These are phyloP conservation scores for Gastracanthus pulcherrimus DNA, from an alignment of 2,888 invertebrate genomes.

Conservation along the genomic window DNA sequence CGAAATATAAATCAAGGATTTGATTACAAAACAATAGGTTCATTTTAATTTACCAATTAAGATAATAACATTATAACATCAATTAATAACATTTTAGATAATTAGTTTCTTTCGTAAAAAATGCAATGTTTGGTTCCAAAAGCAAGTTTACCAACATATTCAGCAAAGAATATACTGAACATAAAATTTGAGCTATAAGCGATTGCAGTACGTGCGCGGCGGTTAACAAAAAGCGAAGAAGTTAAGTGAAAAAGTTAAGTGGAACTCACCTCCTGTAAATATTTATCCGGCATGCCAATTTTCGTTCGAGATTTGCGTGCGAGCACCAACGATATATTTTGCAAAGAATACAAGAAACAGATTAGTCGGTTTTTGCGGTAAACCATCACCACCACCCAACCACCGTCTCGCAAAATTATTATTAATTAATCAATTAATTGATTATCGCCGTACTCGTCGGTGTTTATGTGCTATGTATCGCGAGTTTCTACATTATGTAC, in stretches of 20 bases:
- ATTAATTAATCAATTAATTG: conserved; percentile 24
- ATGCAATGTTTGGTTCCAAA: neutral
- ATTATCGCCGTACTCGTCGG: neutral
- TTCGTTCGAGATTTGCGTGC: conserved; percentile 74
- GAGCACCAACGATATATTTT: conserved; percentile 75
- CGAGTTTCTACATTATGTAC: conserved; percentile 10
- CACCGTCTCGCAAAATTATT: conserved; percentile 62
- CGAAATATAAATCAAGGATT: conserved; percentile 11
- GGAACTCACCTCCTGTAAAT: conserved; percentile 77
- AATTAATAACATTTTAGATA: neutral
- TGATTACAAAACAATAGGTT: conserved; percentile 2
- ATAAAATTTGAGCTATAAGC: conserved; percentile 34
- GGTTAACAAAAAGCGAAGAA: conserved; percentile 21
- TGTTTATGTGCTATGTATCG: neutral
- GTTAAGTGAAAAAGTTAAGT: conserved; percentile 66
- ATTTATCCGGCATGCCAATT: conserved; percentile 74
- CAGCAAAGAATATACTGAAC: neutral
- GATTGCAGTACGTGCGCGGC: conserved; percentile 9
- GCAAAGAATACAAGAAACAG: conserved; percentile 77
- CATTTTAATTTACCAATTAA: neutral
- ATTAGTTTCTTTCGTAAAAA: neutral
- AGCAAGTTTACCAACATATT: neutral
- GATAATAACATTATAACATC: neutral
- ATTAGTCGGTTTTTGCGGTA: conserved; percentile 74
- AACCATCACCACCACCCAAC: conserved; percentile 72